Conservation (phyloP, 1,140 invertebrate species). For the Bathynomus jamesi region DNA sequence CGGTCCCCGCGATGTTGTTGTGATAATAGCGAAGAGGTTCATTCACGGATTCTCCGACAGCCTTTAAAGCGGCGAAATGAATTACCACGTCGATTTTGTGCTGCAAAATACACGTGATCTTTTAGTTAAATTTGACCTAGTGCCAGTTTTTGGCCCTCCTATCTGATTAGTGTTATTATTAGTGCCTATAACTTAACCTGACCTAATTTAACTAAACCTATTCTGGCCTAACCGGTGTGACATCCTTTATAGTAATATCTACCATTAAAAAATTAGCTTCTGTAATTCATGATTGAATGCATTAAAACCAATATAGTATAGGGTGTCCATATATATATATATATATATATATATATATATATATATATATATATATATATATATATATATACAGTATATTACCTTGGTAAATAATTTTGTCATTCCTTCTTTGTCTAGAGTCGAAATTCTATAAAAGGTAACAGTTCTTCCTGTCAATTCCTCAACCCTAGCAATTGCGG, state of each 20-base stretch:
- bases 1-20: conserved; percentile 85
- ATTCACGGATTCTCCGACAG: conserved; percentile 91
- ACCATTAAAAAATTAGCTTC: no score
- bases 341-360: no score
- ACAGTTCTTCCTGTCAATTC: conserved; percentile 15
- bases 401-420: conserved; percentile 7
- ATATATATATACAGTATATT: not conserved
- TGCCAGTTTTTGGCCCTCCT: no score
- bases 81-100: conserved; percentile 71
- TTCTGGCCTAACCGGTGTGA: no score
- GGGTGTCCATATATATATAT: no score
- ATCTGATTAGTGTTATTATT: no score
- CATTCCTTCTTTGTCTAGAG: not conserved
- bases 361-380: not conserved
- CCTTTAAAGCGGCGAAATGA: conserved; percentile 97
- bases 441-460: not conserved
- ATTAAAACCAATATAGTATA: no score
- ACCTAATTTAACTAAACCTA: no score
- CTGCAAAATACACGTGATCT: conserved; percentile 9
- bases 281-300: no score
- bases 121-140: no score
- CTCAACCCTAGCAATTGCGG: conserved; percentile 39
- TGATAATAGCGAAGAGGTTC: conserved; percentile 84
- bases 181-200: no score
- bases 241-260: no score